Evolutionary conservation across 2,113 vertebrate species (phyloP).

Genomic region (Scomber japonicus): DNA sequence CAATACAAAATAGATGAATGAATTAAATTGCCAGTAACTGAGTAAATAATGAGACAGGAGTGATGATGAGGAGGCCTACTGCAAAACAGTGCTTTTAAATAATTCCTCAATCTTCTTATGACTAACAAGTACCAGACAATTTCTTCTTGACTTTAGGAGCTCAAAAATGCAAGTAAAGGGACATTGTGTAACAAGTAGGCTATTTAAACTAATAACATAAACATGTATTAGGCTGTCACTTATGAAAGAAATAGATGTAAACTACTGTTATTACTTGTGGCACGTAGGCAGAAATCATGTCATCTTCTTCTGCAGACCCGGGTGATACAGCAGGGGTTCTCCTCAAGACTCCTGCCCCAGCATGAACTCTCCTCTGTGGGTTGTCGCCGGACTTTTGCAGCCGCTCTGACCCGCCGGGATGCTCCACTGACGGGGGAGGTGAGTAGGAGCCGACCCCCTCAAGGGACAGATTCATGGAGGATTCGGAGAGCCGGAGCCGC

Average conservation of each 20-base stretch:
- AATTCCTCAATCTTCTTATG: too few species aligned
- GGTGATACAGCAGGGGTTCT: conserved; percentile 83
- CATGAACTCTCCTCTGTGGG: conserved; percentile 73
- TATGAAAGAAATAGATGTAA: neutral
- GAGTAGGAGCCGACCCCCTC: conserved; percentile 73
- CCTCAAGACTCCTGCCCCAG: conserved; percentile 77
- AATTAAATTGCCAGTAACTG: too few species aligned
- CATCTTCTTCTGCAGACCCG: conserved; percentile 85
- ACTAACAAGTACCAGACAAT: too few species aligned
- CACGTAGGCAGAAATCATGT: conserved; percentile 71
- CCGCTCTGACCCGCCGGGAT: conserved; percentile 46
- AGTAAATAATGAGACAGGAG: too few species aligned
- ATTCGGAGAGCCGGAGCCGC: conserved; percentile 91
- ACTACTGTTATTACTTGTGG: conserved; percentile 65
- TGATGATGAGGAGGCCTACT: too few species aligned
- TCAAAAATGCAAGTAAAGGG: too few species aligned
- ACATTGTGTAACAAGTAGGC: too few species aligned
- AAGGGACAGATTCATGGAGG: conserved; percentile 86
- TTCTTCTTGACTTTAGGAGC: too few species aligned
- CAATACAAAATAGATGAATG: too few species aligned
- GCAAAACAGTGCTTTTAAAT: too few species aligned
- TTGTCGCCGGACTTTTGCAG: conserved; percentile 46
- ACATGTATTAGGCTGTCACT: too few species aligned
- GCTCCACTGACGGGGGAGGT: conserved; percentile 67
- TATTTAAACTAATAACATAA: too few species aligned